Evolutionary conservation across 2,888 invertebrate species (phyloP).

Genomic region (Leistus spinibarbis): DNA sequence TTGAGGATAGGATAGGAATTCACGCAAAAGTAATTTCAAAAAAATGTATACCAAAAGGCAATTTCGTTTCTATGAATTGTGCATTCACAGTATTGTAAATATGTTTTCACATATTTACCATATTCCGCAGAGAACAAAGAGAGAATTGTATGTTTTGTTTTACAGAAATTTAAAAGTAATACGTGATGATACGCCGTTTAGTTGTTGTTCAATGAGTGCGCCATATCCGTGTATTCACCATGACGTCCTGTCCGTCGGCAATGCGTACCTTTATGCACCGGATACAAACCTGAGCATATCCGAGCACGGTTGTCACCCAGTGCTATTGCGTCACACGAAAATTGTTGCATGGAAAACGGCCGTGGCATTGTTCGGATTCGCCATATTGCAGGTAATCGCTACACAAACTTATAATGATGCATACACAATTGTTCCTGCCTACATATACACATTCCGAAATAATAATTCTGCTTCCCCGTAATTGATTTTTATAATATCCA

Average conservation of each 20-base stretch:
- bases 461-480: background rate
- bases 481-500: too few relatives aligned
- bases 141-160: background rate
- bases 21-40: too few relatives aligned
- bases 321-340: conserved; percentile 49
- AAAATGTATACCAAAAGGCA: too few relatives aligned
- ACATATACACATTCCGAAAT: background rate
- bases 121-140: too few relatives aligned
- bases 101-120: too few relatives aligned
- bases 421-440: background rate
- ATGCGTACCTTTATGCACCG: conserved; percentile 63
- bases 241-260: conserved; percentile 61
- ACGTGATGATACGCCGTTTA: conserved; percentile 65
- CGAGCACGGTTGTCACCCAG: conserved; percentile 52
- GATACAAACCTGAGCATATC: conserved; percentile 54
- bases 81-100: too few relatives aligned
- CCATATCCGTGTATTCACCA: conserved; percentile 66
- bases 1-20: too few relatives aligned
- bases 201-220: conserved; percentile 65
- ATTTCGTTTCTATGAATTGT: too few relatives aligned
- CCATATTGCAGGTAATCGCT: conserved; percentile 21
- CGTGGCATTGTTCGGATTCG: conserved; percentile 12
- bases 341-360: conserved; percentile 48
- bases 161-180: conserved; percentile 34
- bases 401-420: background rate